Percentiles rank a stretch among this genome's conserved stretches.
These are phyloP conservation scores for Diorhabda sublineata DNA, from an alignment of 1,140 invertebrate species.

Conservation along the genomic window DNA sequence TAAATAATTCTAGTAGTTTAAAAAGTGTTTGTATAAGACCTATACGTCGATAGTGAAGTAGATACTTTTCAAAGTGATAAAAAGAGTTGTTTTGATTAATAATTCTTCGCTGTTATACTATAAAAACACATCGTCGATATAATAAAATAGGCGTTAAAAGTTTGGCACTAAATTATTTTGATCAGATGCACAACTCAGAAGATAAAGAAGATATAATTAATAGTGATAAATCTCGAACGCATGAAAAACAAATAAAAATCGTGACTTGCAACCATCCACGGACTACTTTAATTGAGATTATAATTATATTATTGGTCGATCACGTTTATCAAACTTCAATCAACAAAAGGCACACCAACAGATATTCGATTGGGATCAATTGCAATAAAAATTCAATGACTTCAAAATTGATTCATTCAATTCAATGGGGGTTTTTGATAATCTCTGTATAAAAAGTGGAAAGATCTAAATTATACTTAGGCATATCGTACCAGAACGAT, in stretches of 20 bases:
- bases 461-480: no score
- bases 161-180: conserved; percentile 18
- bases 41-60: no score
- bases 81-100: no score
- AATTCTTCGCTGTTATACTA: no score
- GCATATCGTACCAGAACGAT: neutral
- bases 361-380: neutral
- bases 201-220: conserved; percentile 23
- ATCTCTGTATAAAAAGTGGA: no score
- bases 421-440: no score
- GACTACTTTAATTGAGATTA: conserved; percentile 7
- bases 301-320: conserved; percentile 22
- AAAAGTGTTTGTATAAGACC: no score
- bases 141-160: conserved; percentile 18
- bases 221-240: conserved; percentile 21
- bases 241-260: conserved; percentile 25
- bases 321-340: conserved; percentile 5
- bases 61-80: no score
- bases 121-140: no score
- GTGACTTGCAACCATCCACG: conserved; percentile 18
- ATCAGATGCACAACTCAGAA: conserved; percentile 13
- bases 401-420: no score
- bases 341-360: conserved; percentile 11
- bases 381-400: no score
- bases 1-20: no score